These are phyloP conservation scores for Podarcis lilfordi DNA, from an alignment of 2,797 vertebrate species.

Conservation along the genomic window DNA sequence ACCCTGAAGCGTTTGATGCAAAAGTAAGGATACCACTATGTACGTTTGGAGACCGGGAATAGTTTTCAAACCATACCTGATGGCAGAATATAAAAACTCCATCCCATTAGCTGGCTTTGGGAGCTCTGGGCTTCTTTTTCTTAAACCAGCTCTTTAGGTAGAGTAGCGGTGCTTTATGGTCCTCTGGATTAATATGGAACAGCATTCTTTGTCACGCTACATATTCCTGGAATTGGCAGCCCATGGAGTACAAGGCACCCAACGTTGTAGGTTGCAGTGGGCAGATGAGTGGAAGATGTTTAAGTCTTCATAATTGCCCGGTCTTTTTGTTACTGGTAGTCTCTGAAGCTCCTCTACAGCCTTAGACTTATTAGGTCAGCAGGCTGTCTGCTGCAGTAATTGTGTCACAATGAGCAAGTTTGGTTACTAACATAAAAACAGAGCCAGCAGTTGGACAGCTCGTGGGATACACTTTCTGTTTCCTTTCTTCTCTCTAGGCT, in stretches of 20 bases:
- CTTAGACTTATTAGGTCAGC: constrained; percentile 18
- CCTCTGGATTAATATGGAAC: constrained; percentile 36
- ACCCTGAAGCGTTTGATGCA: background rate
- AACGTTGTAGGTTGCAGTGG: constrained; percentile 7
- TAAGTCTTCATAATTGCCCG: constrained; percentile 14
- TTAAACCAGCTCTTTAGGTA: constrained; percentile 22
- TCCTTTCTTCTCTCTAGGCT: background rate
- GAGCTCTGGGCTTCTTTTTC: constrained; percentile 12
- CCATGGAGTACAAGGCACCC: constrained; percentile 22
- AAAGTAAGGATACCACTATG: background rate
- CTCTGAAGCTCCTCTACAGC: constrained; percentile 11
- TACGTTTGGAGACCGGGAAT: background rate
- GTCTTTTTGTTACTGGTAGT: constrained; percentile 17
- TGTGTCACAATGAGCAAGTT: constrained; percentile 26
- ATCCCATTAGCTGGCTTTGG: constrained; percentile 10
- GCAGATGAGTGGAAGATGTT: background rate
- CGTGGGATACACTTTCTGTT: background rate
- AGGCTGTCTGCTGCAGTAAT: constrained; percentile 22
- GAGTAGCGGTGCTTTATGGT: constrained; percentile 15
- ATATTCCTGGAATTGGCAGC: constrained; percentile 29
- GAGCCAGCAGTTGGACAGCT: background rate
- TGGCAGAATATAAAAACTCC: constrained; percentile 29
- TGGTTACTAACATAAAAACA: constrained; percentile 6
- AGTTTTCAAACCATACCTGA: constrained; percentile 35
- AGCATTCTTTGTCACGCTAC: constrained; percentile 32